Conservation (phyloP, 2,113 vertebrate species). For the Phalacrocorax brasilianus region DNA sequence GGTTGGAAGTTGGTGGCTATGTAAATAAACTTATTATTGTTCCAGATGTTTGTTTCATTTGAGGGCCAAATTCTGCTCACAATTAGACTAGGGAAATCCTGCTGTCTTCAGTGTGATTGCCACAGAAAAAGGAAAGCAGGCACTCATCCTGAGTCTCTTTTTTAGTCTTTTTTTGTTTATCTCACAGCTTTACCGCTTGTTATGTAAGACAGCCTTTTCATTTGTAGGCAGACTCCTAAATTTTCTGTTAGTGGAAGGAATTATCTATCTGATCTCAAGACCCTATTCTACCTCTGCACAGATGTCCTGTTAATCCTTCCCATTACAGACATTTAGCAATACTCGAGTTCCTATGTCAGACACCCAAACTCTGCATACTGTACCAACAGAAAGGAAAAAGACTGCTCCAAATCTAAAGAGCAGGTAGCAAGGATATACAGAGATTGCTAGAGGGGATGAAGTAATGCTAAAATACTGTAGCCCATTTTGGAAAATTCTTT, state of each 20-base stretch:
- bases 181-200: neutral
- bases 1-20: slow-evolving; percentile 31
- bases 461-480: neutral
- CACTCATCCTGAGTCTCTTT: neutral
- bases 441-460: neutral
- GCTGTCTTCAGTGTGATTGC: neutral
- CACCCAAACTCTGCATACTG: neutral
- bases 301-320: neutral
- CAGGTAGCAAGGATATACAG: neutral
- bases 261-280: neutral
- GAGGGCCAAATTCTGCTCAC: slow-evolving; percentile 45
- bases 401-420: neutral
- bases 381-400: neutral
- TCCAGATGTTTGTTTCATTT: slow-evolving; percentile 57
- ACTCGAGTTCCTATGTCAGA: neutral
- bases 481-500: neutral
- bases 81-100: slow-evolving; percentile 38
- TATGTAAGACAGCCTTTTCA: neutral
- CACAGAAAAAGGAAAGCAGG: neutral
- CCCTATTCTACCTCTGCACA: neutral
- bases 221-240: neutral
- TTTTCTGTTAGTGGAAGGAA: neutral
- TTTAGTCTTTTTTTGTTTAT: neutral
- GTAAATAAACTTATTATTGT: slow-evolving; percentile 52
- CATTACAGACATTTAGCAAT: neutral